A percentile compares a stretch with the other conserved stretches of the same genome.
These are phyloP conservation scores for Drosophila meridionalis DNA, from an alignment of 2,888 invertebrate species.

Conservation along the genomic window DNA sequence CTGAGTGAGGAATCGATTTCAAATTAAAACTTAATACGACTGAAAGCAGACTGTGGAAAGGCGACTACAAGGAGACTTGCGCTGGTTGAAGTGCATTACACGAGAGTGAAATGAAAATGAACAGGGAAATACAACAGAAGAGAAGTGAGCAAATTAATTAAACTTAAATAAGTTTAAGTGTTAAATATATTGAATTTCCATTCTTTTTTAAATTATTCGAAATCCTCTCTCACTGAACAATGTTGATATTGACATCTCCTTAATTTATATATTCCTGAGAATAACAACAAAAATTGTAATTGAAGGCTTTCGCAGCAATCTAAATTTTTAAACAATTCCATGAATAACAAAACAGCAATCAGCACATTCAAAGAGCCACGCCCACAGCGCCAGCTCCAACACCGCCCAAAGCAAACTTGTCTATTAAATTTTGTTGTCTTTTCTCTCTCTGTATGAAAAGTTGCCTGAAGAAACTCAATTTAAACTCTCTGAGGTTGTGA, in stretches of 20 bases:
- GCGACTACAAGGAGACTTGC: neutral
- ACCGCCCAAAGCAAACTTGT: constrained; percentile 27
- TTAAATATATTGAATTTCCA: neutral
- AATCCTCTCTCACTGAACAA: neutral
- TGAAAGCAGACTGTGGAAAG: neutral
- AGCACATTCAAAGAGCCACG: constrained; percentile 37
- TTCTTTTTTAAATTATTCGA: neutral
- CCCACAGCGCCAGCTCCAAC: neutral
- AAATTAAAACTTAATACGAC: constrained; percentile 18
- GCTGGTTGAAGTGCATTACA: neutral
- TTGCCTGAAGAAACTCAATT: constrained; percentile 65
- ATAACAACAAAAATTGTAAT: constrained; percentile 19
- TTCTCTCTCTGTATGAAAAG: constrained; percentile 37
- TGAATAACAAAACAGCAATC: constrained; percentile 73
- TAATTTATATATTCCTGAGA: constrained; percentile 1
- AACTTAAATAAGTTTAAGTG: too few species aligned
- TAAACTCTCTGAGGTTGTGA: constrained; percentile 51
- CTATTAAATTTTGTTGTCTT: constrained; percentile 41
- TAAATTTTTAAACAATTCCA: constrained; percentile 72
- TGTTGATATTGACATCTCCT: neutral
- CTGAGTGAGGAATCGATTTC: constrained; percentile 6
- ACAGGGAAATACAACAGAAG: neutral
- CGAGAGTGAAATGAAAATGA: neutral
- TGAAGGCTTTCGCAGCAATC: constrained; percentile 48
- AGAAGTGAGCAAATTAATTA: neutral